Evolutionary conservation across 2,797 vertebrate species (phyloP), one percentile per base, ranked within the genome.

Genomic region (Philypnodon macrostomus): DNA sequence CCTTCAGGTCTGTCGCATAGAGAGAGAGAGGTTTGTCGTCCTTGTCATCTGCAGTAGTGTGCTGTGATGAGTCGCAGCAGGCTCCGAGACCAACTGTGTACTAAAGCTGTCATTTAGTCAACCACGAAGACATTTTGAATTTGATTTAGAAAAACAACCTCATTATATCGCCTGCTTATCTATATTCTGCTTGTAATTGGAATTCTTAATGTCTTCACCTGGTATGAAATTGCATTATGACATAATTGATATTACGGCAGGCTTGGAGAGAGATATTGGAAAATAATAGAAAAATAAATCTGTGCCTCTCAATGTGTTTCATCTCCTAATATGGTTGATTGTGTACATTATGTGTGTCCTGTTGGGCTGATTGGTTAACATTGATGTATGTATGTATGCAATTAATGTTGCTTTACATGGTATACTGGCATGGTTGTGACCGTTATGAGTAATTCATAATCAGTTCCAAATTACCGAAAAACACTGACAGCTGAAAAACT

Each of bases 111-210:
- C 40, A 63, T 51, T 39, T 11, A 54, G 34, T 31, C 27, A 24
- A 31, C 24, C 10, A 14, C 26, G 15, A 21, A 33, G 39, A 13
- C 44, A 16, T 63, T 55, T 63, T 63, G 32, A 40, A 10, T 60
- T 39, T 59, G 30, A 72, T 67, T 65, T 37, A 58, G 39, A 62
- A 46, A 63, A 74, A 49, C 60, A 60, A 56, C 26, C 36, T 59
- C 36, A 63, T 75, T 58, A 63, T 62, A 72, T 64, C 58, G 45
- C 40, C 60, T 64, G 38, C 33, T 67, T 71, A 76, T 81, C 70
- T 64, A n/a, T 35, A 27, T 63, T 61, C 58, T 64, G 65, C 51
- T 65, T 62, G 62, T 76, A 80, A 80, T 73, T 75, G 73, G 67
- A 78, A 80, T 62, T 54, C 63, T 57, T 61, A 75, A 70, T 73